Conservation (phyloP, 1,140 invertebrate genomes). For the Heliconius congener region DNA sequence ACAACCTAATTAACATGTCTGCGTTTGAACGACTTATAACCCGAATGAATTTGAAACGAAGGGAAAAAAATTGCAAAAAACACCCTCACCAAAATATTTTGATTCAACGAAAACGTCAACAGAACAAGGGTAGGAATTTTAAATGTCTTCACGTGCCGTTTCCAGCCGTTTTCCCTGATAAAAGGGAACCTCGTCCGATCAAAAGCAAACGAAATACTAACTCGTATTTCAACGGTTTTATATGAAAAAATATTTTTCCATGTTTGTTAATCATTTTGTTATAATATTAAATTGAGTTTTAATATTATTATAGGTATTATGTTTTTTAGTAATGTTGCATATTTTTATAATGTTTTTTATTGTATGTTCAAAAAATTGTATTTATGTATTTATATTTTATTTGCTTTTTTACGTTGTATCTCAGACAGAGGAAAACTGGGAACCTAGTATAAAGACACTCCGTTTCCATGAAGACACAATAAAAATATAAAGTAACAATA, state of each 20-base stretch:
- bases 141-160: constrained; percentile 39
- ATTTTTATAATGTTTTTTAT: too few species aligned
- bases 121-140: constrained; percentile 40
- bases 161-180: constrained; percentile 29
- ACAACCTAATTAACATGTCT: not conserved
- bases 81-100: constrained; percentile 26
- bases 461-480: too few species aligned
- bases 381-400: too few species aligned
- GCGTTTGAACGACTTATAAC: constrained; percentile 21
- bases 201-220: constrained; percentile 27
- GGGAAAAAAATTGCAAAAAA: not conserved
- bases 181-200: constrained; percentile 32
- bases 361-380: too few species aligned
- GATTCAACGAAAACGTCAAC: constrained; percentile 32
- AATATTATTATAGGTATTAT: too few species aligned
- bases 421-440: too few species aligned
- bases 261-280: not conserved
- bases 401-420: too few species aligned
- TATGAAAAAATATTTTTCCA: not conserved
- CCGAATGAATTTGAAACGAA: constrained; percentile 3
- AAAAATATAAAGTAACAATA: too few species aligned
- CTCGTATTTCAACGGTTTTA: constrained; percentile 16
- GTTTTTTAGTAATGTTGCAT: too few species aligned
- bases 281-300: not conserved
- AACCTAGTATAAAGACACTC: too few species aligned